phyloP scores from a whole-genome alignment of 35 echinoderm and acorn worm species.

The Ophiothrix spiculata region DNA sequence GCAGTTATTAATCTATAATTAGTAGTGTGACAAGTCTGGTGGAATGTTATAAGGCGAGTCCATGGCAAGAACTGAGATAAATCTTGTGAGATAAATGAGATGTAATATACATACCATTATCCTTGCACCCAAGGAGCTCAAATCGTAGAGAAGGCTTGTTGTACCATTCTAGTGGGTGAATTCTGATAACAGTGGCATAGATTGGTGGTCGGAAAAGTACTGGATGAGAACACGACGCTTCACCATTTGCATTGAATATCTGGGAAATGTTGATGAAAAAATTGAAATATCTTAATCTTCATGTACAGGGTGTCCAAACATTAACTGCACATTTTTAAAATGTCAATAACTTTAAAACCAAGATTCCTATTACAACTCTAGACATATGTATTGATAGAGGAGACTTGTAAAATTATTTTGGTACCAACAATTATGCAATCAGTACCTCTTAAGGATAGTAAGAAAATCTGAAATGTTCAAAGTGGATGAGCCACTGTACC shows the following conservation, averaged over 20 bases:
- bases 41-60: too few relatives aligned
- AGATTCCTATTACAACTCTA: too few relatives aligned
- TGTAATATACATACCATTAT: conserved; percentile 83
- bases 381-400: too few relatives aligned
- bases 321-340: not conserved
- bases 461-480: not conserved
- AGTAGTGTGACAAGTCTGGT: too few relatives aligned
- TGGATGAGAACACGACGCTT: conserved; percentile 57
- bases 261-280: not conserved
- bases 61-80: too few relatives aligned
- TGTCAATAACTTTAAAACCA: too few relatives aligned
- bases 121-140: conserved; percentile 74
- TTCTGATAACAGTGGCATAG: conserved; percentile 27
- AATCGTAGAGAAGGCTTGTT: conserved; percentile 44
- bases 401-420: too few relatives aligned
- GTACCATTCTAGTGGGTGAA: conserved; percentile 47
- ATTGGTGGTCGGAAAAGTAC: conserved; percentile 71
- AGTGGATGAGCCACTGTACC: too few relatives aligned
- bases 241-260: conserved; percentile 77
- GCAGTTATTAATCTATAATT: too few relatives aligned
- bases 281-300: not conserved
- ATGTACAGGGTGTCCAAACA: too few relatives aligned
- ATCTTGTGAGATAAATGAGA: too few relatives aligned
- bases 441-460: not conserved
- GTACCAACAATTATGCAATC: too few relatives aligned